phyloP scores from a whole-genome alignment of 2,113 vertebrate species.

The Hippocampus comes region DNA sequence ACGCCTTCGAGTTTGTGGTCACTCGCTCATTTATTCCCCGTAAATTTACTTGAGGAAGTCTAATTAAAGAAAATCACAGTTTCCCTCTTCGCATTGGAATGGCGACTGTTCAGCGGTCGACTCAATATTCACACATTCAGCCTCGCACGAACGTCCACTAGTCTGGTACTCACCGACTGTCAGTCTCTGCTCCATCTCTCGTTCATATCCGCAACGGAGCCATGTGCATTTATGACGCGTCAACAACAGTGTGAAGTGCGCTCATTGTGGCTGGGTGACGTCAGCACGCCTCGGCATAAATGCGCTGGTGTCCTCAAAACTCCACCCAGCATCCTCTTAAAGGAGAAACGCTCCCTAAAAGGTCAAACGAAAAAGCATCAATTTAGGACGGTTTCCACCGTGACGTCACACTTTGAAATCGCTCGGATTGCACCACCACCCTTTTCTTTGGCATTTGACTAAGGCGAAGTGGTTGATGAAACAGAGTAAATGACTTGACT shows the following conservation, averaged over 20 bases:
- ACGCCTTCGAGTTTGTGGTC: neutral
- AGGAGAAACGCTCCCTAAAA: constrained; percentile 1
- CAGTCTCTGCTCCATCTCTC: neutral
- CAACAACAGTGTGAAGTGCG: neutral
- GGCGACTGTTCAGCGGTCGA: neutral
- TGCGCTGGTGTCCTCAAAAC: neutral
- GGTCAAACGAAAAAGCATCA: neutral
- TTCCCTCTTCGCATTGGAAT: neutral
- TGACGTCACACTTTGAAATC: neutral
- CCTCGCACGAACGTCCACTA: neutral
- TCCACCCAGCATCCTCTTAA: constrained; percentile 10
- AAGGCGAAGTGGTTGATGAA: neutral
- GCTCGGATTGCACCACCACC: neutral
- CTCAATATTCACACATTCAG: neutral
- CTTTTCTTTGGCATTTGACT: neutral
- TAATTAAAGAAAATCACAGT: neutral
- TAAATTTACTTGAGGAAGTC: neutral
- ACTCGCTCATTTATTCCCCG: neutral
- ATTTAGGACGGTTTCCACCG: neutral
- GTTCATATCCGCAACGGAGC: neutral
- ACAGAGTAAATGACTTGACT: too few relatives aligned
- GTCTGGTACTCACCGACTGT: neutral
- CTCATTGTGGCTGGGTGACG: neutral
- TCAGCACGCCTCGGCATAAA: neutral
- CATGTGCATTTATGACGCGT: neutral